phyloP scores from a whole-genome alignment of 2,888 invertebrate genomes.

The Azorinus chamasolen region DNA sequence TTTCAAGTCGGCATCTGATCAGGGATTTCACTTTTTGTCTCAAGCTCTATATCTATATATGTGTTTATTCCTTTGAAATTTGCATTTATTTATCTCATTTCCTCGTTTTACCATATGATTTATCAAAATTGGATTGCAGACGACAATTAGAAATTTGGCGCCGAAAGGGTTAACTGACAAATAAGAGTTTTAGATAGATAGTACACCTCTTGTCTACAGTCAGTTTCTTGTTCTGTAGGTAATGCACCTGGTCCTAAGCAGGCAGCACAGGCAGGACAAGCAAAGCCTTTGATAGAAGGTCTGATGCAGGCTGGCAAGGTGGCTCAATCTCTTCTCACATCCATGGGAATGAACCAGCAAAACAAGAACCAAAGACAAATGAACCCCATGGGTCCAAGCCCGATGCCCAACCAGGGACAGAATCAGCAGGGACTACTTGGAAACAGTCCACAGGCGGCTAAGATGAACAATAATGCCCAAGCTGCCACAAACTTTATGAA shows the following conservation, averaged over 20 bases:
- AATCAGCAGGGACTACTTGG: constrained; percentile 42
- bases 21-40: no score
- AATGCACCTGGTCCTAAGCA: constrained; percentile 37
- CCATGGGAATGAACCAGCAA: constrained; percentile 43
- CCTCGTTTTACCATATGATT: no score
- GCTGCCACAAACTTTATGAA: constrained; percentile 64
- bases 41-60: no score
- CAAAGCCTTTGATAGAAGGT: constrained; percentile 58
- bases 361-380: constrained; percentile 1
- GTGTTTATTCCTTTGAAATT: no score
- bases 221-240: constrained; percentile 21
- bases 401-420: constrained; percentile 2
- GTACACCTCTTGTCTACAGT: no score
- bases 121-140: no score
- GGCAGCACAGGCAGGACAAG: constrained; percentile 10
- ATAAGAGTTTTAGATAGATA: no score
- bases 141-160: no score
- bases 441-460: constrained; percentile 14
- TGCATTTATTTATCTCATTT: no score
- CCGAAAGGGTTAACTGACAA: no score
- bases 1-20: no score
- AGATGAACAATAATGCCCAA: constrained; percentile 19
- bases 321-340: constrained; percentile 48
- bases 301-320: constrained; percentile 49
- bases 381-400: background rate